Conservation (phyloP, 2,888 invertebrate genomes). For the Dasysyrphus albostriatus region DNA sequence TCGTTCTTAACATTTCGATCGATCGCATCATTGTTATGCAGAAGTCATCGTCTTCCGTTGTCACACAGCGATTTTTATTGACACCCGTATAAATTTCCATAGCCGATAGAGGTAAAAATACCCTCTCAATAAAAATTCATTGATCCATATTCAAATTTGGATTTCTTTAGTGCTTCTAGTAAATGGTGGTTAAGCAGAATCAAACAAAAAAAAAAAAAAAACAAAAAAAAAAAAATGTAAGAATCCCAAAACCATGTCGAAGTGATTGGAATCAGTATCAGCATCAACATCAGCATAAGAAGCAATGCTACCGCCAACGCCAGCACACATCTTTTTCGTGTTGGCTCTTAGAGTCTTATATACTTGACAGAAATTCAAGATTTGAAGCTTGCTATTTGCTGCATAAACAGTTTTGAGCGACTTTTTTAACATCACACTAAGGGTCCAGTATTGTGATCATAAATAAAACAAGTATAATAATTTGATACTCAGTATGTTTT, state of each 20-base stretch:
- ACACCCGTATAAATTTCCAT: slow-evolving; percentile 74
- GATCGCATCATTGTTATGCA: slow-evolving; percentile 60
- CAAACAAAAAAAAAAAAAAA: slow-evolving; percentile 4
- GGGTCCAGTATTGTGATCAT: neutral
- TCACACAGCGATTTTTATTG: slow-evolving; percentile 72
- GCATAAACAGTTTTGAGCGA: neutral
- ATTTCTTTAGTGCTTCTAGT: slow-evolving; percentile 39
- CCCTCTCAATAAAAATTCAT: slow-evolving; percentile 72
- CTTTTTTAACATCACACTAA: neutral
- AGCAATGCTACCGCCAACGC: neutral
- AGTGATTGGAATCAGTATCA: slow-evolving; percentile 61
- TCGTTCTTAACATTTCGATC: neutral
- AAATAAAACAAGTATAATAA: no score
- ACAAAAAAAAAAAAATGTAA: no score
- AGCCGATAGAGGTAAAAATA: slow-evolving; percentile 55
- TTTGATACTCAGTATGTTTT: no score
- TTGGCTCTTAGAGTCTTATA: neutral
- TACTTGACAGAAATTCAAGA: neutral
- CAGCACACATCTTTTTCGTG: slow-evolving; percentile 17
- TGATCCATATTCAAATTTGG: slow-evolving; percentile 73
- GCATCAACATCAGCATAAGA: slow-evolving; percentile 18
- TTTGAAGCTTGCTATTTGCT: neutral
- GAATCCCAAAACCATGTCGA: slow-evolving; percentile 22
- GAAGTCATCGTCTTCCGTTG: slow-evolving; percentile 67
- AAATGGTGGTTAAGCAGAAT: neutral